phyloP scores from a whole-genome alignment of 2,797 vertebrate genomes.

The Hephaestus fuliginosus region DNA sequence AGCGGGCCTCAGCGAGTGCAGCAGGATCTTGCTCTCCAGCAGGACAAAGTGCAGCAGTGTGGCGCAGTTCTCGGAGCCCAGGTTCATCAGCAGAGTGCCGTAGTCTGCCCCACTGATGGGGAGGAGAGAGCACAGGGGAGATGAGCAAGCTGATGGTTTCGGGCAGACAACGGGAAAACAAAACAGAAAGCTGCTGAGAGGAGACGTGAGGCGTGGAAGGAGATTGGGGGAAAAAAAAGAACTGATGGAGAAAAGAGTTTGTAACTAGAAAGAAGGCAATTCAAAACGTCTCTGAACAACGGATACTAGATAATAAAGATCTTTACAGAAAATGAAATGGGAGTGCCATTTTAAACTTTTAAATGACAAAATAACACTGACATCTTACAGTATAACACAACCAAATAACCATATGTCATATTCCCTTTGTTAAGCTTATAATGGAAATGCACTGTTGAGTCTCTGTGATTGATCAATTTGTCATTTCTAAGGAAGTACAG shows the following conservation, averaged over 20 bases:
- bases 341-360: not conserved
- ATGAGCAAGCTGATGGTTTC: slow-evolving; percentile 2
- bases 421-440: not conserved
- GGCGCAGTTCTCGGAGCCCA: slow-evolving; percentile 96
- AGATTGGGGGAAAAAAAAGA: not conserved
- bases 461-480: not conserved
- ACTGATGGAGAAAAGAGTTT: not conserved
- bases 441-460: not conserved
- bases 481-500: not conserved
- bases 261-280: slow-evolving; percentile 7
- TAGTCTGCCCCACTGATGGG: slow-evolving; percentile 93
- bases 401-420: not conserved
- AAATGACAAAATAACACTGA: too few species aligned
- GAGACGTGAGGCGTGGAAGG: not conserved
- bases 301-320: not conserved
- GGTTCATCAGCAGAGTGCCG: slow-evolving; percentile 93
- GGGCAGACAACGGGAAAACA: slow-evolving; percentile 2
- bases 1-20: slow-evolving; percentile 96
- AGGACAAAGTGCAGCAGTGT: slow-evolving; percentile 94
- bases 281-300: not conserved
- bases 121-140: slow-evolving; percentile 16
- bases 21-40: slow-evolving; percentile 95
- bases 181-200: not conserved
- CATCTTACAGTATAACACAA: not conserved
- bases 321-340: too few species aligned